Evolutionary conservation across 64 coral and sea anemone species (phyloP).

Genomic region (Actinia equina): DNA sequence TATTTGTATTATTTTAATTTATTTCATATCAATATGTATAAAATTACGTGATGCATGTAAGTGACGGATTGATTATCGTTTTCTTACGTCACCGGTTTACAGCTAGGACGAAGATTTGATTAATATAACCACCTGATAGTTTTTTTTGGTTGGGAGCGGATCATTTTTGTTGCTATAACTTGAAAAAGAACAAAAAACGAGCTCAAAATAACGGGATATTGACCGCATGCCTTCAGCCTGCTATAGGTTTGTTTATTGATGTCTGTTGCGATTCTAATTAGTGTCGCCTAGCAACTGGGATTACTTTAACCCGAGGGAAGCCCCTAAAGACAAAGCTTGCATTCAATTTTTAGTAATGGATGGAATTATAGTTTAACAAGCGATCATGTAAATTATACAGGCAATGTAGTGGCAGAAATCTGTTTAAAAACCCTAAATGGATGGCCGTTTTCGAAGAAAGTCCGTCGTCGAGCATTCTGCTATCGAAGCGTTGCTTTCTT

Average conservation of each 20-base stretch:
- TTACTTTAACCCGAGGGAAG: background rate
- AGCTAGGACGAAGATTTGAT: too few species aligned
- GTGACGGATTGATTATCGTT: too few species aligned
- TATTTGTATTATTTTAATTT: too few species aligned
- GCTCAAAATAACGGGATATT: background rate
- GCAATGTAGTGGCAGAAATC: background rate
- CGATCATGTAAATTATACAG: background rate
- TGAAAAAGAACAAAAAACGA: background rate
- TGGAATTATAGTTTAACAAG: background rate
- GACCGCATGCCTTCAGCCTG: background rate
- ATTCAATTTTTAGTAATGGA: background rate
- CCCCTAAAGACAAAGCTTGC: background rate
- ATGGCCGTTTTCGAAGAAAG: background rate
- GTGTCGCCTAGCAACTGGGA: background rate
- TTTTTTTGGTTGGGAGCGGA: too few species aligned
- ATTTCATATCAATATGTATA: too few species aligned
- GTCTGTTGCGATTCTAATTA: background rate
- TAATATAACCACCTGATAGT: too few species aligned
- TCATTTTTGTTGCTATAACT: too few species aligned
- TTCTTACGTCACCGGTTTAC: too few species aligned
- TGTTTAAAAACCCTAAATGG: background rate
- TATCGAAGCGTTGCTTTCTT: slow-evolving; percentile 47
- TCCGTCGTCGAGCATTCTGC: background rate
- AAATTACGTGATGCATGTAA: too few species aligned
- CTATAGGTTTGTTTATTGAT: background rate